Evolutionary conservation across 1,140 invertebrate genomes (phyloP), one percentile per base, ranked within the genome.

Genomic region (Notospermus geniculatus): DNA sequence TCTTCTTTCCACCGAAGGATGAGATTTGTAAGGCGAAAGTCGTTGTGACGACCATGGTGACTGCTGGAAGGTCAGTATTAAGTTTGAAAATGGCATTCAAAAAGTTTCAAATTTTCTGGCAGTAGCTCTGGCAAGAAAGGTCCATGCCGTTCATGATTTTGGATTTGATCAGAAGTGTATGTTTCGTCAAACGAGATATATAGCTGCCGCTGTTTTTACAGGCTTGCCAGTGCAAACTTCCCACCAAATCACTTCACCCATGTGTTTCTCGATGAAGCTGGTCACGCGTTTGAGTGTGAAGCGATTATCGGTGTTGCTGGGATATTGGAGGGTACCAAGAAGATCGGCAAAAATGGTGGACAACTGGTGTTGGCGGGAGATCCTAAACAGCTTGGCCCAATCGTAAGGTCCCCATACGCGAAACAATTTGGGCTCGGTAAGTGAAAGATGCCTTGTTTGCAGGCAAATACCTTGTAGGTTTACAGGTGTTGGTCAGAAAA

Each of bases 241-340:
- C 85, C 86, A 0, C 66, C 75, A 54, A 87, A 87, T n/a, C 90
- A 92, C 81, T 95, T 94, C 72, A 90, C 90, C 0, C 92, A 96
- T 74, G 81, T 94, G 0, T 85, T 96, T 73, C 84, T 96, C 45
- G 93, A 97, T 76, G 94, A 97, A 82, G 90, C 91, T 39, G 93
- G 93, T 0, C 91, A 96, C 74, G 88, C 90, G 11, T 89, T 87
- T 1, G 94, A 97, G 81, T 89, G 92, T 2, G 93, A 96, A 81
- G 61, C 60, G 29, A 23, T 76, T 25, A 69, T 77, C 46, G 54
- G 71, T 17, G 32, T 78, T 30, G 71, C 75, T 25, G 74, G 74
- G 17, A 68, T 77, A n/a, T 43, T 76, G 23, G 69, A 70, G 41
- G 27, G 39, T 41, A 64, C 65, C 57, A 45, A 60, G 13, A 19